phyloP scores from a whole-genome alignment of 2,888 invertebrate species.

The Zygothrica quintamaculata region DNA sequence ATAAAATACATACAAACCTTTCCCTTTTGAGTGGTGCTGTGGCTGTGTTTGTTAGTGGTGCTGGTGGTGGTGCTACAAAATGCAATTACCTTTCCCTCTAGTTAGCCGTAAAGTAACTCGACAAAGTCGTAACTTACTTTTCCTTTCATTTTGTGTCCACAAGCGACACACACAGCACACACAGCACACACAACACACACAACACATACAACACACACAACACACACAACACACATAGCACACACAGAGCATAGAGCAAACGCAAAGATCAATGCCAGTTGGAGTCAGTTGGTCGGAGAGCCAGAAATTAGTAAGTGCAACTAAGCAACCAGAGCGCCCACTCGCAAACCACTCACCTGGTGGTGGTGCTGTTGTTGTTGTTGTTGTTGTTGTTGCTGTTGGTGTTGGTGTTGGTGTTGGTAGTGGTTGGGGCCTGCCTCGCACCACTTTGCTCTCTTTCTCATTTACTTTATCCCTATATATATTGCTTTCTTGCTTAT shows the following conservation, averaged over 20 bases:
- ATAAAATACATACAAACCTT: slow-evolving; percentile 24
- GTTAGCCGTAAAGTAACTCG: slow-evolving; percentile 56
- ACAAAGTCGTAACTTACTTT: slow-evolving; percentile 80
- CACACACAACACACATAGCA: slow-evolving; percentile 40
- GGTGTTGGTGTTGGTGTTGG: slow-evolving; percentile 21
- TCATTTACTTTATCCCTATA: slow-evolving; percentile 4
- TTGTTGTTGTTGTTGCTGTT: too few species aligned
- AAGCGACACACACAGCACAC: slow-evolving; percentile 33
- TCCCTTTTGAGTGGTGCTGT: slow-evolving; percentile 45
- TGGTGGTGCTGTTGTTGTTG: slow-evolving; percentile 3
- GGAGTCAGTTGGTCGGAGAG: slow-evolving; percentile 59
- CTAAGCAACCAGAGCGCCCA: slow-evolving; percentile 76
- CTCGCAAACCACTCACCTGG: slow-evolving; percentile 64
- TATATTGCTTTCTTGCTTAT: too few species aligned
- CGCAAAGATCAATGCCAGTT: slow-evolving; percentile 75
- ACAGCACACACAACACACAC: too few species aligned
- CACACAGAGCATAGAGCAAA: slow-evolving; percentile 43
- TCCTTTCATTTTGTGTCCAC: slow-evolving; percentile 77
- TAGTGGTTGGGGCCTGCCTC: slow-evolving; percentile 22
- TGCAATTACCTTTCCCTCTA: slow-evolving; percentile 80
- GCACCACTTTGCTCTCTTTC: neutral
- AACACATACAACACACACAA: slow-evolving; percentile 24
- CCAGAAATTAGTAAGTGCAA: slow-evolving; percentile 80
- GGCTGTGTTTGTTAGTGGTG: neutral
- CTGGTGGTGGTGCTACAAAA: slow-evolving; percentile 49